Evolutionary conservation across 2,888 invertebrate species (phyloP), one percentile per base, ranked within the genome.

Genomic region (Tenthredo scrophulariae): DNA sequence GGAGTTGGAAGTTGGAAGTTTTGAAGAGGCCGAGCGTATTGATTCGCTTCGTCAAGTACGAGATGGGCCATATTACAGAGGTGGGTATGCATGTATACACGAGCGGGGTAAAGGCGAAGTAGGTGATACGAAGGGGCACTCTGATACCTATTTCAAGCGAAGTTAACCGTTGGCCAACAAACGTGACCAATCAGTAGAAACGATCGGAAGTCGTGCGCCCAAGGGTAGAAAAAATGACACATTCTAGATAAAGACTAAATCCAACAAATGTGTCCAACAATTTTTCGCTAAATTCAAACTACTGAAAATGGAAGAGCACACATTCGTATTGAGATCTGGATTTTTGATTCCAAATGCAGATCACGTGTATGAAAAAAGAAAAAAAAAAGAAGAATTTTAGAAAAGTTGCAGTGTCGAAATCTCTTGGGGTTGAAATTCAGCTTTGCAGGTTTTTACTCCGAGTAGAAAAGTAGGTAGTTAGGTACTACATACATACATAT

Each of bases 11-110:
- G 80, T 40, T 80, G 13, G 22, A 40, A 62, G 40, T 80, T 80
- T 80, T 65, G 62, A 80, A 80, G 80, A 80, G 80, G 40, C 54
- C 37, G 58, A 43, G 62, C 40, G 77, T 80, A 80, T 80, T 62
- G 80, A 80, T 80, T 80, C 65, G 58, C 80, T 37, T 58, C 65
- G 80, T 80, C 80, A 80, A 80, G 80, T 80, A 54, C 40, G 37
- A 80, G 62, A 65, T 22, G 65, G 58, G 58, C 58, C 37, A 33
- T 22, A 62, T 40, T 62, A 37, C 80, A 40, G 40, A n/a, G 9
- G n/a, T 54, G 54, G 62, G 40, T 54, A 62, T 40, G 37, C 6
- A 62, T 50, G 18, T n/a, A 62, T 67, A 18, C 22, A 26, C 26
- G 62, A 62, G 58, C 22, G 22, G 54, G 50, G 29, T 29, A 22